phyloP scores from a whole-genome alignment of 2,888 invertebrate genomes.

The Synergus gifuensis region DNA sequence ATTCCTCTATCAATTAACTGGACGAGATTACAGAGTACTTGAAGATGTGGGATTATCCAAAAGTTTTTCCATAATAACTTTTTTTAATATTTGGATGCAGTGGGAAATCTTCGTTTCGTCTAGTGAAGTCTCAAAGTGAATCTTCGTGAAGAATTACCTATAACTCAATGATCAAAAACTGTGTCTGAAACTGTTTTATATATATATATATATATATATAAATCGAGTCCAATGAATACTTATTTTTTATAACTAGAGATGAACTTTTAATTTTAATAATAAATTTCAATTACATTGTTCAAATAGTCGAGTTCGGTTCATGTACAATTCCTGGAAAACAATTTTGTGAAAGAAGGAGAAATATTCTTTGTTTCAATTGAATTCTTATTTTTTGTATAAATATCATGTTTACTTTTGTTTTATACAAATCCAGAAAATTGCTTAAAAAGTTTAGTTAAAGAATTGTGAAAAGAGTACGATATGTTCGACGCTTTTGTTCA shows the following conservation, averaged over 20 bases:
- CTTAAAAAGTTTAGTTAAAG: not conserved
- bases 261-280: not conserved
- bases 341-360: not conserved
- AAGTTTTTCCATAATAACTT: slow-evolving; percentile 6
- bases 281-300: not conserved
- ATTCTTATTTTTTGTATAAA: not conserved
- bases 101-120: not conserved
- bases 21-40: not conserved
- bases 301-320: not conserved
- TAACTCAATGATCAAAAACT: slow-evolving; percentile 3
- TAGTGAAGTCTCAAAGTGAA: not conserved
- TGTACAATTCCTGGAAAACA: not conserved
- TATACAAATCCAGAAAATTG: not conserved
- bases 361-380: not conserved
- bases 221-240: not conserved
- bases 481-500: not conserved
- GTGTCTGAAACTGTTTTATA: not conserved
- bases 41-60: not conserved
- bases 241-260: not conserved
- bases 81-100: not conserved
- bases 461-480: not conserved
- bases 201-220: not conserved
- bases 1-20: slow-evolving; percentile 5
- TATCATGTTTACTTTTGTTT: not conserved
- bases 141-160: not conserved